phyloP scores from a whole-genome alignment of 2,888 invertebrate genomes.

The Acleris cristana region DNA sequence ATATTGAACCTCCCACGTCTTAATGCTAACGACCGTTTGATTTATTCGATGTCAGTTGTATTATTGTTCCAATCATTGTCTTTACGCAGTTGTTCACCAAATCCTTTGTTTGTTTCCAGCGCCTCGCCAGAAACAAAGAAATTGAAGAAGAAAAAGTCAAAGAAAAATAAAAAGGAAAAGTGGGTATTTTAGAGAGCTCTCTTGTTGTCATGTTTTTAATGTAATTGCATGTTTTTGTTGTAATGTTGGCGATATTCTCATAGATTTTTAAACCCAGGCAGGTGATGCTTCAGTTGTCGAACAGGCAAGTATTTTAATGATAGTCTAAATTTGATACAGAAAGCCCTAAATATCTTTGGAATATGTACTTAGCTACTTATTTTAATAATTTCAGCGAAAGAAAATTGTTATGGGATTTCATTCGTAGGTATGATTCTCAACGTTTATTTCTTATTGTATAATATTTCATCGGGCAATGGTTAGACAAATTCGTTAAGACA shows the following conservation, averaged over 20 bases:
- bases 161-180: slow-evolving; percentile 90
- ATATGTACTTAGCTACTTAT: slow-evolving; percentile 32
- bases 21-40: neutral
- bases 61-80: neutral
- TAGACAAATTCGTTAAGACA: neutral
- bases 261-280: slow-evolving; percentile 72
- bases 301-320: slow-evolving; percentile 69
- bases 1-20: too few species aligned
- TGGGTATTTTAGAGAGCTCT: slow-evolving; percentile 66
- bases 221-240: slow-evolving; percentile 45
- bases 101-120: slow-evolving; percentile 64
- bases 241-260: slow-evolving; percentile 51
- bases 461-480: too few species aligned
- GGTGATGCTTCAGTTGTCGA: slow-evolving; percentile 72
- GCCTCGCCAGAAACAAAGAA: slow-evolving; percentile 89
- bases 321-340: slow-evolving; percentile 15
- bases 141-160: slow-evolving; percentile 91
- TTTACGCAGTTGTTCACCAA: slow-evolving; percentile 5
- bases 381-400: slow-evolving; percentile 73
- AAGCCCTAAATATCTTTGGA: slow-evolving; percentile 8
- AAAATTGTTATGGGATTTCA: slow-evolving; percentile 72
- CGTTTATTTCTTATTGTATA: slow-evolving; percentile 4
- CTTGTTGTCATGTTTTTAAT: slow-evolving; percentile 36
- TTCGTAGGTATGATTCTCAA: slow-evolving; percentile 69
- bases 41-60: slow-evolving; percentile 1